Evolutionary conservation across 2,888 invertebrate species (phyloP).

Genomic region (Sarcophaga caerulescens): DNA sequence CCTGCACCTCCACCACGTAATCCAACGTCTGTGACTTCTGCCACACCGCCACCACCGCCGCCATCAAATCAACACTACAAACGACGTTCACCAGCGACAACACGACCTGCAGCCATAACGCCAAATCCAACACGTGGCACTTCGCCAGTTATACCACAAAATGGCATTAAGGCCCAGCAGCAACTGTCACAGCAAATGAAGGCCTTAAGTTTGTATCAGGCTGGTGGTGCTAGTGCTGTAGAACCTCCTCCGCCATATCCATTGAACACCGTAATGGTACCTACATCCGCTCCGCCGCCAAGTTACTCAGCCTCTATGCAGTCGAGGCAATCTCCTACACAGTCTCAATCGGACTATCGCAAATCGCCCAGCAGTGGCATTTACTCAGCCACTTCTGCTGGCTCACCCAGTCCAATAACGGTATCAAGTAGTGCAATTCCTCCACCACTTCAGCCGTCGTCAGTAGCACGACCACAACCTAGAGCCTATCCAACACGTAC

Average conservation of each 20-base stretch:
- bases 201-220: conserved; percentile 89
- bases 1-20: conserved; percentile 88
- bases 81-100: conserved; percentile 89
- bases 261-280: conserved; percentile 82
- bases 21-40: conserved; percentile 84
- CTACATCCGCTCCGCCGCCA: conserved; percentile 83
- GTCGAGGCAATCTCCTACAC: conserved; percentile 93
- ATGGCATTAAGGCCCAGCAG: conserved; percentile 91
- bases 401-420: conserved; percentile 91
- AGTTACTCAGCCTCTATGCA: conserved; percentile 93
- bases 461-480: conserved; percentile 86
- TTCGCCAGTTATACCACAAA: conserved; percentile 76
- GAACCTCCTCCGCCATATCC: conserved; percentile 88
- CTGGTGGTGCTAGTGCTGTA: conserved; percentile 84
- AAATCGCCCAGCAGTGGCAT: conserved; percentile 94
- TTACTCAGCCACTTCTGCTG: conserved; percentile 91
- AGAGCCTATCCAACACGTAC: conserved; percentile 93
- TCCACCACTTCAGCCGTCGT: conserved; percentile 82
- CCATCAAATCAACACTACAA: conserved; percentile 87
- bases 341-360: conserved; percentile 88
- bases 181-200: conserved; percentile 94
- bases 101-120: conserved; percentile 82
- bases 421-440: conserved; percentile 84
- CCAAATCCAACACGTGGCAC: conserved; percentile 87
- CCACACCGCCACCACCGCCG: conserved; percentile 85